Evolutionary conservation across 2,888 invertebrate species (phyloP), one percentile per base, ranked within the genome.

Genomic region (Brachypalpus laphriformis): DNA sequence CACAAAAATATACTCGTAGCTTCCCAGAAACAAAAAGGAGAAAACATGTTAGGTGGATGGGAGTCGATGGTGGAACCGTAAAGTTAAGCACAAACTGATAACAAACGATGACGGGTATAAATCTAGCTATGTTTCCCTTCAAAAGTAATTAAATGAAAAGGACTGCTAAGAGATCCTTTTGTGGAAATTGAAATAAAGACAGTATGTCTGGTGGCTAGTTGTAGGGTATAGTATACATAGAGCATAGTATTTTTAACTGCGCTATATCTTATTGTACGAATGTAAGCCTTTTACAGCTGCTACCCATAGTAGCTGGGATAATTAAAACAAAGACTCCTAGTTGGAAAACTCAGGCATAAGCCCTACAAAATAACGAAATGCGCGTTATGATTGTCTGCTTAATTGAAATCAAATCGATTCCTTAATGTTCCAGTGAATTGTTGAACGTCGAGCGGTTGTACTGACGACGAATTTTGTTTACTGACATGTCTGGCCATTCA

Each of bases 371-470:
- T 9, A 9, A 20, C 63, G 9, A 47, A 28, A 45, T n/a, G 7
- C 25, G 16, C 25, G 11, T n/a, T 3, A 42, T 22, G 37, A 18
- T 14, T 22, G 25, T 5, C 25, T 2, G 61, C 31, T 45, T 74
- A 66, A 76, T 68, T 59, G 42, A 68, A 59, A 59, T 51, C 57
- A 22, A 66, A 66, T 68, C 49, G 66, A 42, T 66, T 66, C 20
- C 22, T 72, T 34, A 40, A 54, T 57, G 34, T 56, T 57, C 18
- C 49, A 11, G 54, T 34, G 54, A 28, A 18, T 25, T 65, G 31
- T 22, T 45, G 11, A 56, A 22, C 7, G 18, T 5, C 25, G 25
- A 25, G 3, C 37, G 25, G 47, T 42, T n/a, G n/a, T n/a, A n/a
- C 6, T 2, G 18, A 31, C 20, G 20, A 45, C 31, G n/a, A 61